Evolutionary conservation across 2,888 invertebrate species (phyloP), one percentile per base, ranked within the genome.

Genomic region (Tachystola acroxantha): DNA sequence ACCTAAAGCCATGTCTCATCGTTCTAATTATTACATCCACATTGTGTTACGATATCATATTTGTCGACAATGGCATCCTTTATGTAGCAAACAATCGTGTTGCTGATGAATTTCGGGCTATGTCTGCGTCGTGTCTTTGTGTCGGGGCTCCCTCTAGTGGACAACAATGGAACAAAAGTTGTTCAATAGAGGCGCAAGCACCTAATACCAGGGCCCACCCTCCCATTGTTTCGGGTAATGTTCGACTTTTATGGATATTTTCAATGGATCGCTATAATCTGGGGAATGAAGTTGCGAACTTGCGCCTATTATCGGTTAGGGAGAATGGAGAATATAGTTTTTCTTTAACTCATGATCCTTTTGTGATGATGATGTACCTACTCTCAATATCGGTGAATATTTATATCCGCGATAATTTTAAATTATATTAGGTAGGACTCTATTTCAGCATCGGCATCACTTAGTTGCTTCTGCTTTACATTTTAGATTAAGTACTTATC

Each of bases 161-260:
- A 81, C 85, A 79, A 84, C 84, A 86, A 85, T 82, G 75, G 85
- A 76, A 84, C 85, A 80, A 82, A 86, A 86, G 81, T 86, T 85
- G 82, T 82, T 85, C 79, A 85, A 85, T 84, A 74, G 76, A 64
- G 58, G 70, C 81, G 72, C 81, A 78, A 73, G 82, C 84, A 84
- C 84, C 85, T 85, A 86, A 85, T 84, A 79, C 85, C 78, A 75
- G 70, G 64, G 73, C 82, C 82, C 78, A 69, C 82, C 73, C 76
- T 34, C 64, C 81, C 77, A 73, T 86, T 85, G 85, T 86, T 85
- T 86, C 75, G 84, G 77, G 68, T 84, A 82, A 84, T 85, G 84
- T 85, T 85, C 84, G 79, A 86, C 82, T 86, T 86, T 86, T 86
- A 85, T 86, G 82, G 85, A 86, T 85, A 84, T 84, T 86, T 85